Base-by-base conservation (phyloP, 92 coral and sea anemone genomes). In the Heteractis magnifica region DNA sequence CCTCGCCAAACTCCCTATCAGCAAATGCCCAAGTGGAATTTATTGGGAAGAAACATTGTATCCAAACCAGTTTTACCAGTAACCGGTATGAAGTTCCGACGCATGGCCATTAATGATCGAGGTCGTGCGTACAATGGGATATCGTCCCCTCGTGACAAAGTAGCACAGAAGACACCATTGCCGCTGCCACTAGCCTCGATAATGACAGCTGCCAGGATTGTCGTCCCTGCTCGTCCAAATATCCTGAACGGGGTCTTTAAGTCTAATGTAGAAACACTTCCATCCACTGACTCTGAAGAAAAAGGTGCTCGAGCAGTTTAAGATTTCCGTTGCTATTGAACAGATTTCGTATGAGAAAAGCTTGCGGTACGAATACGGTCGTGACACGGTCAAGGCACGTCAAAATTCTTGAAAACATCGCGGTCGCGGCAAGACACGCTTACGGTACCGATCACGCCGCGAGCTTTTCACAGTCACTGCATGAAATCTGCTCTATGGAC, bases 121-220 rank as follows among this genome's bases (percentile, higher is more conserved):
- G 74, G 81, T 2, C 76, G 15, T 6, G 12, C 75, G 1, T 84
- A 84, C 82, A 77, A 51, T n/a, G 87, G 87, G 49, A n/a, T 76
- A 20, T 34, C 79, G 20, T 76, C 87, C 4, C 11, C 87, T 5
- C 87, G 77, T 8, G 86, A 56, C 71, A 82, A 72, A 56, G 82
- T 84, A 4, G 65, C 80, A 1, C 81, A 76, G 51, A 77, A 84
- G 51, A 51, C 87, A 10, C 76, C 79, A 48, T 48, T 84, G 15
- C 87, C 87, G 0, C 82, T 84, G 0, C 87, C 87, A 6, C 76
- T 84, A 49, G 87, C 87, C 0, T 76, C 81, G 4, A 84, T 84
- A 15, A 84, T 84, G 87, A 77, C 89, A 21, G 92, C 87, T 19
- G 89, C 92, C n/a, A 76, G 88, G 11, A 80, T 88, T 9, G 88